Base-by-base conservation (phyloP, 1,140 invertebrate species). In the Cydia fagiglandana region DNA sequence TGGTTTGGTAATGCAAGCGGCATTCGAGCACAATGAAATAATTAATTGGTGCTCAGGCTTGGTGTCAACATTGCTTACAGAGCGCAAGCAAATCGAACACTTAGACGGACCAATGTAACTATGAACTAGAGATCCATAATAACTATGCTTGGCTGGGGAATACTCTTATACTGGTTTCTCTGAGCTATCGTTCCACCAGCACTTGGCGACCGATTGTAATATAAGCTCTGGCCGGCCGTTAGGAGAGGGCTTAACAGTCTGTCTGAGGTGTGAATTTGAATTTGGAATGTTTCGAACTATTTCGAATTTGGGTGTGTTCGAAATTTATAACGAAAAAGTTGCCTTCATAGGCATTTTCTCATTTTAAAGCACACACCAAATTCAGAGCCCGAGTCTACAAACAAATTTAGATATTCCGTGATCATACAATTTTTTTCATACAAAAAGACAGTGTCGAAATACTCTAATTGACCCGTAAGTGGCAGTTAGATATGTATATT, bases 11-110 rank as follows among this genome's bases (percentile, higher is more conserved):
- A 61, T 61, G 56, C 56, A 61, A 61, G 56, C 56, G 56, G 56
- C 85, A 88, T 86, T 86, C 81, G 70, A 75, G 81, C 81, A 92
- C 88, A 92, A 90, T 90, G 87, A 86, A 89, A 91, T 92, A 92
- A 92, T 92, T 92, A 92, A 92, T 92, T 90, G 90, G 86, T 89
- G 84, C 88, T 91, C 86, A 84, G 86, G 86, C 20, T 61, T 61
- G 24, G 56, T 2, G 45, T 24, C 24, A 20, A 24, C 20, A 61
- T 24, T 61, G 56, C 56, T 61, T 10, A n/a, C 17, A 20, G 10
- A 24, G 20, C 3, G 9, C 17, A 24, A 6, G 20, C 9, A 61
- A 53, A 53, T 24, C 56, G 20, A 61, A 24, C 20, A n/a, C 17
- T 24, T 24, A 24, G 56, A 2, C 6, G 5, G 7, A 24, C 56